Base-by-base conservation (phyloP, 2,113 vertebrate genomes). In the Zeus faber region DNA sequence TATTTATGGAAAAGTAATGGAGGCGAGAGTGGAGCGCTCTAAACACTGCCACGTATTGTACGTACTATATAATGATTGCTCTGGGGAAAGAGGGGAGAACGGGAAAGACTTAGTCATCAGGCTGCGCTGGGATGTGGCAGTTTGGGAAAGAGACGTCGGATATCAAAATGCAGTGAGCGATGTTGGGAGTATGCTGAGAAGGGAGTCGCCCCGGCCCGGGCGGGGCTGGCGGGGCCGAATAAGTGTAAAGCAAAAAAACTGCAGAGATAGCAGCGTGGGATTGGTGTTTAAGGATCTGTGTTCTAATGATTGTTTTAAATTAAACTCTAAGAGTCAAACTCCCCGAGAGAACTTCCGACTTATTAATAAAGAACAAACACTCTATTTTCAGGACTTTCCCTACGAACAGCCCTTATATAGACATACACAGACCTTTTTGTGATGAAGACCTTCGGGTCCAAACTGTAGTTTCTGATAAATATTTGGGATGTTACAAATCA, bases 21-120 rank as follows among this genome's bases (percentile, higher is more conserved):
- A 55, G n/a, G 56, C 33, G 23, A 31, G 55, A 67, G 57, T 1
- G 52, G 31, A 66, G 54, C 11, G 14, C 31, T 49, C 51, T 13
- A 50, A 54, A 71, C 67, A 64, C 59, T 83, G 85, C 85, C 85
- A 87, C 85, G 83, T 87, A 64, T 54, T 72, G 56, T 75, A 44
- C 63, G n/a, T n/a, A n/a, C n/a, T n/a, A 47, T 14, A 17, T 54
- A 63, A 53, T 60, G 70, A 67, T 67, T 31, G 40, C 65, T 69
- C 54, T 77, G 62, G 68, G 16, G 57, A 56, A 59, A 61, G 62
- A 62, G 65, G 52, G 26, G 18, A 6, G 25, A 21, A 43, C 3
- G 46, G 82, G 85, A 84, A 84, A 77, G 68, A 72, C 61, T 85
- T 81, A 85, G 85, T 87, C 83, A 87, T 77, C 75, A 0, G 21